phyloP scores from a whole-genome alignment of 2,797 vertebrate species.

The Vultur gryphus region DNA sequence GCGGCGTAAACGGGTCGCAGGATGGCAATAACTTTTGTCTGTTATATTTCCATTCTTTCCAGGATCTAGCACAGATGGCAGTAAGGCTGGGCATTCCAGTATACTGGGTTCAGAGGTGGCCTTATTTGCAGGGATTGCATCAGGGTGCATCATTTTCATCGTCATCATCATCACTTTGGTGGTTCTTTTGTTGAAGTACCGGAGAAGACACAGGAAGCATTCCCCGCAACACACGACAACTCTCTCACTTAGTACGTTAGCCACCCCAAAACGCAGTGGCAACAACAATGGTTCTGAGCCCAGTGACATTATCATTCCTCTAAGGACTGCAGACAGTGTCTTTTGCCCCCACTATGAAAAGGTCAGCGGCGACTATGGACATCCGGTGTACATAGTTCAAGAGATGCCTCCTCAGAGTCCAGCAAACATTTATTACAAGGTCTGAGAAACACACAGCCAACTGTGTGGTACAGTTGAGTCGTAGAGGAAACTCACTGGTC shows the following conservation, averaged over 20 bases:
- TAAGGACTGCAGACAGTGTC: constrained; percentile 98
- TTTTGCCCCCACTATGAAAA: constrained; percentile 99
- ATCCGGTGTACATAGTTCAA: constrained; percentile 98
- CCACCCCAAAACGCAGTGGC: constrained; percentile 92
- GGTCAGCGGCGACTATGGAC: constrained; percentile 97
- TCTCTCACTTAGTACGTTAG: constrained; percentile 95
- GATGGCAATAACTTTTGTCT: constrained; percentile 35
- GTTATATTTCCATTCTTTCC: background rate
- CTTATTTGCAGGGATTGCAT: constrained; percentile 94
- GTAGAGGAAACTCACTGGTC: constrained; percentile 74
- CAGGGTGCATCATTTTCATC: constrained; percentile 96
- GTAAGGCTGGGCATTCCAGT: constrained; percentile 81
- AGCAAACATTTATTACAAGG: constrained; percentile 99
- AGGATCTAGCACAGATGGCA: constrained; percentile 80
- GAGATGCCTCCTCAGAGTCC: constrained; percentile 99
- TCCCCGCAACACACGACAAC: constrained; percentile 92
- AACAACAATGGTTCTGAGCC: constrained; percentile 97
- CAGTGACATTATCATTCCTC: constrained; percentile 99
- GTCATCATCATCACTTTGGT: constrained; percentile 98
- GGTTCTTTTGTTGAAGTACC: constrained; percentile 94
- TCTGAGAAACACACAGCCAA: constrained; percentile 79
- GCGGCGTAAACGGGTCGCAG: background rate
- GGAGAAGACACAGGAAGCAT: constrained; percentile 95
- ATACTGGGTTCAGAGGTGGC: constrained; percentile 93
- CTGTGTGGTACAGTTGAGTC: constrained; percentile 66